Evolutionary conservation across 1,140 invertebrate genomes (phyloP), one percentile per base, ranked within the genome.

Genomic region (Elysia chlorotica): DNA sequence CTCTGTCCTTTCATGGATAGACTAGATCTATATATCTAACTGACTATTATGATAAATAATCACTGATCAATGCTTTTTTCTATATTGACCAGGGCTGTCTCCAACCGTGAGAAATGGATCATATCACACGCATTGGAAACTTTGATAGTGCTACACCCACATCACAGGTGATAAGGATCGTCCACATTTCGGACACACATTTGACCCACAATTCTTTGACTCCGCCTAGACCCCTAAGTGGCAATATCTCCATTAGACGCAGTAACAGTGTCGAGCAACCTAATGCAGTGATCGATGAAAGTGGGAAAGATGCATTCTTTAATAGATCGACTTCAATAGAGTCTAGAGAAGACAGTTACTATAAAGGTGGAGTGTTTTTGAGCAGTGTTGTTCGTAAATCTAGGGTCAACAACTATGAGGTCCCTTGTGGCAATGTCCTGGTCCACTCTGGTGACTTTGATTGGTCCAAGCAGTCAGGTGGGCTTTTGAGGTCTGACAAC

Each of bases 161-260:
- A 19, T 31, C 72, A 25, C 56, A 62, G 14, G 38, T 63, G 25
- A 57, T 82, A 2, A 48, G 81, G 17, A 78, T 83, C 17, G 82
- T 83, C 2, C 82, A 83, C 63, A 78, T 82, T 17, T 82, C 80
- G 21, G 82, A 83, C 62, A 83, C 82, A 14, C 82, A 83, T 48
- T 14, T 78, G 54, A 23, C 73, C 23, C 80, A 81, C 33, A 41
- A 41, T 63, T 30, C 59, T 2, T 35, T 71, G 17, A 62, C 69
- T 38, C 69, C 69, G n/a, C 69, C 59, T 28, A n/a, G 69, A 37
- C 69, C 69, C 17, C 28, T 71, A 31, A 71, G 69, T 63, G 69
- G 69, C 10, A 71, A 71, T n/a, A 71, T 71, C 28, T 61, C 69
- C 21, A 63, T 71, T 31, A 30, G 56, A 21, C 28, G 59, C n/a